A percentile compares a stretch with the other conserved stretches of the same genome.
These are phyloP conservation scores for Acanthosepion esculentum DNA, from an alignment of 2,888 invertebrate species.

Conservation along the genomic window DNA sequence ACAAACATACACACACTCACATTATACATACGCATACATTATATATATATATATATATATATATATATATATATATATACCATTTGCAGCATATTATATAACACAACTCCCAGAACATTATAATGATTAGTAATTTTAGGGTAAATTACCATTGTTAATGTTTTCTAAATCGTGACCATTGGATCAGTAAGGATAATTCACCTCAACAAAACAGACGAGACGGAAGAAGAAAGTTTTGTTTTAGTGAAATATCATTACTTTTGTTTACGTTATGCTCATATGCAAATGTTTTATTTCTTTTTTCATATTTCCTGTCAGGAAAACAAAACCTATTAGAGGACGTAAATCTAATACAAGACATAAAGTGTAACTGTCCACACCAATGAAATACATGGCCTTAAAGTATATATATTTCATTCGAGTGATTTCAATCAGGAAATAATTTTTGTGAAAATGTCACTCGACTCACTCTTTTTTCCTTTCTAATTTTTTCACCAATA, in stretches of 20 bases:
- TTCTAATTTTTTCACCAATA: neutral
- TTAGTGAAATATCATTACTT: neutral
- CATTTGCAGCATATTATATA: neutral
- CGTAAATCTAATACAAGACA: neutral
- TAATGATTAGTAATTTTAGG: neutral
- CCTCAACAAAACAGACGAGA: neutral
- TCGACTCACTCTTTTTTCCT: neutral
- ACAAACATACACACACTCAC: neutral
- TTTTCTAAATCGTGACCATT: neutral
- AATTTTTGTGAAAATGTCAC: neutral
- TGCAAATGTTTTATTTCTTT: neutral
- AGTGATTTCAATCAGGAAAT: neutral
- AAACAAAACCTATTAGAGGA: neutral
- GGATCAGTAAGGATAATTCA: neutral
- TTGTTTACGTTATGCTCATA: neutral
- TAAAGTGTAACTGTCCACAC: neutral
- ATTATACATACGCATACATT: neutral
- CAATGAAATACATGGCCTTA: neutral
- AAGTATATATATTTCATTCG: neutral
- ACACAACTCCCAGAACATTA: neutral
- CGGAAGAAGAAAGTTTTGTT: neutral
- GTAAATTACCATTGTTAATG: neutral
- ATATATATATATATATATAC: neutral
- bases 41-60: constrained; percentile 40
- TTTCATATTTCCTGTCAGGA: neutral